Conservation (phyloP, 2,888 invertebrate species). For the Neocrepidodera transversa region DNA sequence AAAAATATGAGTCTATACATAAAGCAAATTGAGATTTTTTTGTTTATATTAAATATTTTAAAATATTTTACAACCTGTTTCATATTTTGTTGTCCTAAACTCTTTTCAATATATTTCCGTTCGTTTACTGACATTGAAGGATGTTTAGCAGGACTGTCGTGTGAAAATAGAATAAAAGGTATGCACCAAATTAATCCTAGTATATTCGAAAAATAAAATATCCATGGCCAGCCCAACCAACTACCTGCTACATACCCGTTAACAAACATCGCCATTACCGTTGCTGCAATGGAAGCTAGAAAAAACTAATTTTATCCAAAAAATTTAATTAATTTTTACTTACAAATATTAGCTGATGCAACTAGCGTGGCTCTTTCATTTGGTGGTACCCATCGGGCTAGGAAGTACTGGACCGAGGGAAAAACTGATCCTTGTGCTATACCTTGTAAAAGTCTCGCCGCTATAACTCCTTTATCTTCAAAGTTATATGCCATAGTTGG, state of each 20-base stretch:
- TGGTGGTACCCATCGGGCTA: conserved; percentile 80
- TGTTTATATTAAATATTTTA: no score
- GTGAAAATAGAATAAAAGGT: conserved; percentile 68
- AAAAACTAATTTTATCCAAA: no score
- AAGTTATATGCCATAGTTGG: conserved; percentile 73
- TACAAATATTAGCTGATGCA: conserved; percentile 70
- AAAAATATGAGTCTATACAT: no score
- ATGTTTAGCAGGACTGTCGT: conserved; percentile 70
- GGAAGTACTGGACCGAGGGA: conserved; percentile 73
- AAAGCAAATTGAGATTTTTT: no score
- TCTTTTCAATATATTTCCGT: conserved; percentile 68
- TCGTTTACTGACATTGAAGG: conserved; percentile 70
- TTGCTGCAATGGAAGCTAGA: conserved; percentile 68
- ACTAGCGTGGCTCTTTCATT: conserved; percentile 75
- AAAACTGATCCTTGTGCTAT: conserved; percentile 76
- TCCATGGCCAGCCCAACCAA: conserved; percentile 77
- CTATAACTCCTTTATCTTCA: conserved; percentile 69
- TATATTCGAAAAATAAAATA: conserved; percentile 77
- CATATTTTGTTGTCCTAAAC: conserved; percentile 59
- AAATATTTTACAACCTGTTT: conserved; percentile 1
- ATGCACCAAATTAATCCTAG: conserved; percentile 69
- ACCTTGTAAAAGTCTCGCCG: conserved; percentile 75
- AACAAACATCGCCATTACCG: conserved; percentile 75
- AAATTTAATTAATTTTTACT: no score
- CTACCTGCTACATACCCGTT: conserved; percentile 77